These are phyloP conservation scores for Diabrotica undecimpunctata DNA, from an alignment of 1,140 invertebrate species.

Conservation along the genomic window DNA sequence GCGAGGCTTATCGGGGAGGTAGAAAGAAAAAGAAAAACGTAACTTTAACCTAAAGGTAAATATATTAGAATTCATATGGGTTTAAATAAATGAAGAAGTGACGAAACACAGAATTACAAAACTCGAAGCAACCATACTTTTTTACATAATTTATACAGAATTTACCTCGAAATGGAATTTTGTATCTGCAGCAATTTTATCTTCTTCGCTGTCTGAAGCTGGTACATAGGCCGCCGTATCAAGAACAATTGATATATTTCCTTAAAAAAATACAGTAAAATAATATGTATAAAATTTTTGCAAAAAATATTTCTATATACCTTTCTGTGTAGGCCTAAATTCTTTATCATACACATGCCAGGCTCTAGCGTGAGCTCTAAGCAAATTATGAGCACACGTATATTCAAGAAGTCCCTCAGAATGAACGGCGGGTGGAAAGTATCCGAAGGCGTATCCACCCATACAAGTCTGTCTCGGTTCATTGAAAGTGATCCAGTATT, in stretches of 20 bases:
- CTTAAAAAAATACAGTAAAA: slow-evolving; percentile 5
- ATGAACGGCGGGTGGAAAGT: slow-evolving; percentile 29
- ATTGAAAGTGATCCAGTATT: slow-evolving; percentile 54
- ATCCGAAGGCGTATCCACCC: slow-evolving; percentile 29
- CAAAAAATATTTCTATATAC: slow-evolving; percentile 11
- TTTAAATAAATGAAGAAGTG: no score
- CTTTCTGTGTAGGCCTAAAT: slow-evolving; percentile 32
- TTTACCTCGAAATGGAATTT: slow-evolving; percentile 19
- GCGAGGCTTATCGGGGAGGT: no score
- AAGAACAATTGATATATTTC: slow-evolving; percentile 17
- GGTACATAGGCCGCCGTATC: slow-evolving; percentile 14
- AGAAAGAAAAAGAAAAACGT: no score
- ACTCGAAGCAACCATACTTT: no score
- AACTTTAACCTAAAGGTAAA: no score
- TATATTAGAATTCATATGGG: no score
- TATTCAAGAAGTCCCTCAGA: slow-evolving; percentile 34
- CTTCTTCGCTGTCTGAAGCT: slow-evolving; percentile 11
- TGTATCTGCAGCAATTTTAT: slow-evolving; percentile 19
- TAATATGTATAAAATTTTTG: not conserved
- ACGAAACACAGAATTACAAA: no score
- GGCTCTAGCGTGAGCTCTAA: slow-evolving; percentile 34
- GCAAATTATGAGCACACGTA: slow-evolving; percentile 33
- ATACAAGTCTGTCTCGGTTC: slow-evolving; percentile 47
- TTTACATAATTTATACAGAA: no score
- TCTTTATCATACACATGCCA: slow-evolving; percentile 35